Evolutionary conservation across 2,113 vertebrate genomes (phyloP).

Genomic region (Procavia capensis): DNA sequence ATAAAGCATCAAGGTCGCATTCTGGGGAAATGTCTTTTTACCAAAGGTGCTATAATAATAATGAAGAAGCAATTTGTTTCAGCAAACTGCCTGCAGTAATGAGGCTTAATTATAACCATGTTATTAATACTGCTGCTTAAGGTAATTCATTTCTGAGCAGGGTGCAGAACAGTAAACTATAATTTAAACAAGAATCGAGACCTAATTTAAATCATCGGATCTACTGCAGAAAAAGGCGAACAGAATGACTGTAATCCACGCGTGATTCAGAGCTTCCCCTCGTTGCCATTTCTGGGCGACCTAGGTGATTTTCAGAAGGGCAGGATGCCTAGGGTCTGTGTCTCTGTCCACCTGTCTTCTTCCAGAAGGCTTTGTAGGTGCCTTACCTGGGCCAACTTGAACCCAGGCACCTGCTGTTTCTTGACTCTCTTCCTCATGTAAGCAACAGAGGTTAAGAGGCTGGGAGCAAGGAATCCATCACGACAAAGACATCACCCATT

Average conservation of each 20-base stretch:
- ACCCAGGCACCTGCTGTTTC: background rate
- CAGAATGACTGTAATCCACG: constrained; percentile 72
- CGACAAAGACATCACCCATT: background rate
- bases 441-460: background rate
- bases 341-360: background rate
- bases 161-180: constrained; percentile 92
- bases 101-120: constrained; percentile 93
- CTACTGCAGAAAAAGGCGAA: constrained; percentile 87
- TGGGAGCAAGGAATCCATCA: background rate
- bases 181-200: constrained; percentile 92
- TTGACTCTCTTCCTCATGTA: background rate
- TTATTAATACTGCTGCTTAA: constrained; percentile 93
- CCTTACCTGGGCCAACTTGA: background rate
- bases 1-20: constrained; percentile 92
- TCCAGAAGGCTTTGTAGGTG: background rate
- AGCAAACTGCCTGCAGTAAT: constrained; percentile 93
- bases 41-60: constrained; percentile 93
- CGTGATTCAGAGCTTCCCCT: constrained; percentile 61
- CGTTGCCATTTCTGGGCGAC: background rate
- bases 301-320: background rate
- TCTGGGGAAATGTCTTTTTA: constrained; percentile 92
- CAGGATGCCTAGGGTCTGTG: background rate
- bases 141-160: constrained; percentile 91
- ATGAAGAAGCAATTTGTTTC: constrained; percentile 93
- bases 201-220: constrained; percentile 90